phyloP scores from a whole-genome alignment of 2,797 vertebrate species.

The Cheracebus regulus region DNA sequence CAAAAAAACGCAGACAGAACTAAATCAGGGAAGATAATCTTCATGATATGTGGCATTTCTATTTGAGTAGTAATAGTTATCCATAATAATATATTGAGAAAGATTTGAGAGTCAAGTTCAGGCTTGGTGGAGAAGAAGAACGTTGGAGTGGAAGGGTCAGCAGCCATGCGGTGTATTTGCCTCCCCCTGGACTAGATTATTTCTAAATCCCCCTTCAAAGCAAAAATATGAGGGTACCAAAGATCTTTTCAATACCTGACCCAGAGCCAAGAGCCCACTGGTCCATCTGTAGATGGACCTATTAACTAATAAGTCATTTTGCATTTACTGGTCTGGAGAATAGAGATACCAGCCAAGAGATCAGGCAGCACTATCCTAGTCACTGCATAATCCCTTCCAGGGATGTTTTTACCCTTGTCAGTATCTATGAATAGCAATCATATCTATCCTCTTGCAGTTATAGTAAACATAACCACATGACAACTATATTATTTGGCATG shows the following conservation, averaged over 20 bases:
- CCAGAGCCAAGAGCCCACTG: background rate
- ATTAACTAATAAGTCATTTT: background rate
- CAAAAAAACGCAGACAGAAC: background rate
- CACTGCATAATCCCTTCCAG: background rate
- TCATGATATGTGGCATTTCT: background rate
- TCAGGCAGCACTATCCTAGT: background rate
- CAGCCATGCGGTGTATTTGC: background rate
- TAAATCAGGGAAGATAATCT: background rate
- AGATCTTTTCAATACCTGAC: background rate
- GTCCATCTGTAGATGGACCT: background rate
- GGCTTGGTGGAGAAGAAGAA: background rate
- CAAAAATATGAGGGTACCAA: background rate
- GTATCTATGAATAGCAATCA: background rate
- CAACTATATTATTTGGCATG: background rate
- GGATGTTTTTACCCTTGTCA: background rate
- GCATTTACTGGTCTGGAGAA: background rate
- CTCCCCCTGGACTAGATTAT: background rate
- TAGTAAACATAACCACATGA: background rate
- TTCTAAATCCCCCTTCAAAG: background rate
- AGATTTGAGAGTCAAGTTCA: background rate
- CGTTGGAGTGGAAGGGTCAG: background rate
- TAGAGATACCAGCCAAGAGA: background rate
- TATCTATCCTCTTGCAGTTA: background rate
- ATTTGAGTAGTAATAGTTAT: background rate
- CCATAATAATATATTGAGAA: background rate